Evolutionary conservation across 2,888 invertebrate species (phyloP), one percentile per base, ranked within the genome.

Genomic region (Boloria euphrosyne): DNA sequence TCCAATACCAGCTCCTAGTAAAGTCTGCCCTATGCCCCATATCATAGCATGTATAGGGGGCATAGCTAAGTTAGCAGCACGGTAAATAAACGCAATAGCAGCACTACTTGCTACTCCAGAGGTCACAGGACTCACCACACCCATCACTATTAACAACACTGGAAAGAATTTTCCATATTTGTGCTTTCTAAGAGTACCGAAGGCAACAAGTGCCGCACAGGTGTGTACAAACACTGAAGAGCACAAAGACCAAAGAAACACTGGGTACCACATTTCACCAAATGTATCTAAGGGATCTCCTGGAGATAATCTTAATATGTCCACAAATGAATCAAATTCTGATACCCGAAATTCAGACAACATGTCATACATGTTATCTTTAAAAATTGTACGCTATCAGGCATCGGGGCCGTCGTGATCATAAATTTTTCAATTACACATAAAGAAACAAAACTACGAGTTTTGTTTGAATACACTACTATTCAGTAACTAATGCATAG

Each of bases 261-360:
- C 96, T 83, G 98, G 97, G 87, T 98, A 98, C 98, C 98, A 98
- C 96, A 98, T 98, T 90, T 98, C 98, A 92, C 95, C 92, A 93
- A 96, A 95, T 69, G 95, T 95, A 83, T 94, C 94, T 74, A 95
- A 90, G 66, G 94, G 94, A 78, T 94, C 94, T 73, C 93, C 93
- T 69, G 95, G 93, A 71, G 94, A 94, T 74, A 95, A 87, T 74
- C 94, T 94, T 77, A 95, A 93, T 80, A 95, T 95, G 91, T 95
- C 94, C 74, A 94, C 93, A 77, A 95, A 93, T 67, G 95, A 94
- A 86, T 95, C 95, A 79, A 95, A 92, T 84, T 95, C 93, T 70
- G 93, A 92, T 72, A 92, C 93, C 77, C 90, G 83, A 76, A 93
- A 93, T 79, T 93, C 93, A 67, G 93, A 92, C 88, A 93, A 89